phyloP scores from a whole-genome alignment of 1,140 invertebrate species.

The Drosophila chauvacae region DNA sequence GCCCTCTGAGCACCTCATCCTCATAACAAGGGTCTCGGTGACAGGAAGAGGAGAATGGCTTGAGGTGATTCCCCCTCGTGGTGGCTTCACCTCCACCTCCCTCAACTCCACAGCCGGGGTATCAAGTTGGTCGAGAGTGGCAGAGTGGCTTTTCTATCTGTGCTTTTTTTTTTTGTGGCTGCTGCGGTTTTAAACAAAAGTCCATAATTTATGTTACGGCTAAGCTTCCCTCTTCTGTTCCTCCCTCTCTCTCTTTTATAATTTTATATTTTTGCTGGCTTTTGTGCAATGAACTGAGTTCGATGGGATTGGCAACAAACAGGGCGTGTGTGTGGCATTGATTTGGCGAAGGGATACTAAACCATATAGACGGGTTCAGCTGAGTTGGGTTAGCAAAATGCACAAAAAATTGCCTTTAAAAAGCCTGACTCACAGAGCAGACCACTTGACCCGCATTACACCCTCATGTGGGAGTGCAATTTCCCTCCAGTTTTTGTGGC shows the following conservation, averaged over 20 bases:
- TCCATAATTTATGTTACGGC: slow-evolving; percentile 79
- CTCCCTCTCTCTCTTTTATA: slow-evolving; percentile 36
- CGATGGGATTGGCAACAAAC: slow-evolving; percentile 46
- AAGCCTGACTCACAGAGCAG: slow-evolving; percentile 28
- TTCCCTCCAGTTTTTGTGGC: slow-evolving; percentile 26
- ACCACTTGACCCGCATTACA: slow-evolving; percentile 66
- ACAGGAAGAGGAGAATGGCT: slow-evolving; percentile 28
- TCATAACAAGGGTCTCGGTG: slow-evolving; percentile 6
- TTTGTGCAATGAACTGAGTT: slow-evolving; percentile 72
- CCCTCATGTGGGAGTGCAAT: slow-evolving; percentile 33
- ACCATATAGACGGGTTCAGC: slow-evolving; percentile 7
- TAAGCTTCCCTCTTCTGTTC: slow-evolving; percentile 52
- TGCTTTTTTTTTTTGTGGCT: slow-evolving; percentile 48
- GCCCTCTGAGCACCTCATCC: background rate
- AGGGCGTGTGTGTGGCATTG: slow-evolving; percentile 61
- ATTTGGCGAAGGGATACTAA: slow-evolving; percentile 20
- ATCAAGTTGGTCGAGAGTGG: slow-evolving; percentile 17
- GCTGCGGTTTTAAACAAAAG: slow-evolving; percentile 75
- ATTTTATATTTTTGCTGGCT: slow-evolving; percentile 51
- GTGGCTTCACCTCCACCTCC: background rate
- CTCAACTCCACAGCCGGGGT: slow-evolving; percentile 2
- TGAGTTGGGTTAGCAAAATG: slow-evolving; percentile 28
- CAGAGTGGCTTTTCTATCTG: slow-evolving; percentile 11
- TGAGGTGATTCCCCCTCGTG: background rate
- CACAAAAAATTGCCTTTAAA: slow-evolving; percentile 22